A percentile compares a stretch with the other conserved stretches of the same genome.
Evolutionary conservation across 2,888 invertebrate species (phyloP).

Genomic region (Plagiodera versicolora): DNA sequence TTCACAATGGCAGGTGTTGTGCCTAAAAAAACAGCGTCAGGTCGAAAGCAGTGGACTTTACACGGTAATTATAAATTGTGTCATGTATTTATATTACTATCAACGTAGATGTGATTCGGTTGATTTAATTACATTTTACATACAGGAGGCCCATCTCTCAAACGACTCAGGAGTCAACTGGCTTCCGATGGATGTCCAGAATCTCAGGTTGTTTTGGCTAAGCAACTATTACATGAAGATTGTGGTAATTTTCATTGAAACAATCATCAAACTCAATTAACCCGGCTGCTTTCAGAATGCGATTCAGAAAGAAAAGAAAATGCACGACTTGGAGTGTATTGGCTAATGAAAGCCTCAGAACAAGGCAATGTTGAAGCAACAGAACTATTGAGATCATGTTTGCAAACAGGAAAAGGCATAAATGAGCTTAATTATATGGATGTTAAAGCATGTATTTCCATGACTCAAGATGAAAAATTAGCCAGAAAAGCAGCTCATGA

Average conservation of each 20-base stretch:
- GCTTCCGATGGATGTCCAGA: slow-evolving; percentile 90
- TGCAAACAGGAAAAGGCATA: slow-evolving; percentile 72
- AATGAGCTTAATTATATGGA: slow-evolving; percentile 73
- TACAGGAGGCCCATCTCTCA: slow-evolving; percentile 67
- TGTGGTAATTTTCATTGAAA: slow-evolving; percentile 61
- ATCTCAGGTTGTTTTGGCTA: slow-evolving; percentile 85
- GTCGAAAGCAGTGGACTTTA: slow-evolving; percentile 75
- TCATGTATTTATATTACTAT: neutral
- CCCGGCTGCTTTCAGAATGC: slow-evolving; percentile 34
- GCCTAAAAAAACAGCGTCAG: slow-evolving; percentile 62
- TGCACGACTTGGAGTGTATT: slow-evolving; percentile 81
- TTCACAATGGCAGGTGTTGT: slow-evolving; percentile 60
- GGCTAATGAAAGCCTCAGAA: slow-evolving; percentile 91
- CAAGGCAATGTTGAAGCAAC: slow-evolving; percentile 90
- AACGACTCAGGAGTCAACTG: slow-evolving; percentile 68
- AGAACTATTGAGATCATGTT: slow-evolving; percentile 72
- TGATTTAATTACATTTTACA: neutral
- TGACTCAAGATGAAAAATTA: slow-evolving; percentile 83
- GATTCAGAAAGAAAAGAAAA: slow-evolving; percentile 74
- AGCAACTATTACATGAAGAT: slow-evolving; percentile 77
- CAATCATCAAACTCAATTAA: neutral
- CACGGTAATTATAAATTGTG: slow-evolving; percentile 59
- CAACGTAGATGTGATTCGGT: neutral
- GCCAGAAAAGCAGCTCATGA: slow-evolving; percentile 85
- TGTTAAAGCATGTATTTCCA: slow-evolving; percentile 77